Evolutionary conservation across 2,797 vertebrate genomes (phyloP), one percentile per base, ranked within the genome.

Genomic region (Gymnothorax reevesii): DNA sequence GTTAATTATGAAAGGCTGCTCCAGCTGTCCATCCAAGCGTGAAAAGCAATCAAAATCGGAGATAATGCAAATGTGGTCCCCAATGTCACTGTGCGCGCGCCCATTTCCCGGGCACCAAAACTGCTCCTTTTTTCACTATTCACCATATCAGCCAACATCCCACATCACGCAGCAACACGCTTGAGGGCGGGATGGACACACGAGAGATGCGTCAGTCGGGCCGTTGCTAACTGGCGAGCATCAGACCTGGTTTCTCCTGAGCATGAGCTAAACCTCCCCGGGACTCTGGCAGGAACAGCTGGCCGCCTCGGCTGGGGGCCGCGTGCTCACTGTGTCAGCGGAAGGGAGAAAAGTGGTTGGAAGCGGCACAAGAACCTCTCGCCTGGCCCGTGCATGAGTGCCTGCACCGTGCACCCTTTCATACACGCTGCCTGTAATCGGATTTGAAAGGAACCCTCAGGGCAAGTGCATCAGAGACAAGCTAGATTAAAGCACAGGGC

Each of bases 1-100:
- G 73, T 89, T 89, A 89, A 89, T 89, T 90, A 89, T 75, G 86
- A 87, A 73, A 87, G 86, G 88, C 86, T 87, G 69, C 71, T 84
- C 25, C 79, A 88, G 87, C 84, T 86, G 71, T 57, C 79, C 57
- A 49, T 85, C 79, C 85, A 71, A 86, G 88, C 90, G 87, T 87
- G 84, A 91, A 90, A 59, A 88, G 60, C 85, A 87, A 83, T 88
- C 87, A 86, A 82, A 89, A 83, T 25, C 25, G 64, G 9, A 49
- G 42, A 60, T 83, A 82, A 84, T 60, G 80, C 54, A 82, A 83
- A 83, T 22, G 22, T 4, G 6, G n/a, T 85, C 25, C 52, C 27
- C 25, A 57, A 42, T 27, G 33, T 33, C 75, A 60, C 55, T 10
- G 10, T 69, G 66, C 75, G 25, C n/a, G 27, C 77, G 79, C 33